Percentiles rank a stretch among this genome's conserved stretches.
These are phyloP conservation scores for Bambusicola thoracicus DNA, from an alignment of 2,113 vertebrate genomes.

Conservation along the genomic window DNA sequence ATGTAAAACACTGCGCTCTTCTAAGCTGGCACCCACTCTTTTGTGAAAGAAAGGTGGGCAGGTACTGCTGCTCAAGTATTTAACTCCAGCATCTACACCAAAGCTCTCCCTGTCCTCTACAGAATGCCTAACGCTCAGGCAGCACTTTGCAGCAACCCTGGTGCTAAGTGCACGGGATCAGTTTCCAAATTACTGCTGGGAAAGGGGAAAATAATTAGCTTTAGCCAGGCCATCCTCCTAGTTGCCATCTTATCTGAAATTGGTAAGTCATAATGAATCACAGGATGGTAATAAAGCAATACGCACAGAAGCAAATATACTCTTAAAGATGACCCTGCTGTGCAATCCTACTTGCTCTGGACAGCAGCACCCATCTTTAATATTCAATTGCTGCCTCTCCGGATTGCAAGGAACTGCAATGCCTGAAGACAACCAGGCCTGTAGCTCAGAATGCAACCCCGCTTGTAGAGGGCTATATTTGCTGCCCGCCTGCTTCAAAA, in stretches of 20 bases:
- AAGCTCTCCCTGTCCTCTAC: neutral
- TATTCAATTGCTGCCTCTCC: neutral
- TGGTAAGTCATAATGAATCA: neutral
- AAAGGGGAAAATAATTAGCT: slow-evolving; percentile 1
- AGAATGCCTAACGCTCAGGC: neutral
- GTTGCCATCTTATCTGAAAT: neutral
- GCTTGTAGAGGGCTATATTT: slow-evolving; percentile 48
- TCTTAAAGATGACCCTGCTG: neutral
- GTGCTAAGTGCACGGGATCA: neutral
- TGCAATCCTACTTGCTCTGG: neutral
- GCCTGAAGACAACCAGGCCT: neutral
- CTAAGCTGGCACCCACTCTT: neutral
- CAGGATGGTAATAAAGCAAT: neutral
- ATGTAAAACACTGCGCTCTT: neutral
- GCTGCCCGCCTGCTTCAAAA: slow-evolving; percentile 48
- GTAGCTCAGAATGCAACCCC: neutral
- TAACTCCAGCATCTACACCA: neutral
- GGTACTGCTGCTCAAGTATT: neutral
- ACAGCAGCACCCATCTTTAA: neutral
- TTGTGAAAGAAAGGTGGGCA: neutral
- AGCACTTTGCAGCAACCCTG: neutral
- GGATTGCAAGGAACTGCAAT: neutral
- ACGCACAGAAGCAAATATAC: neutral
- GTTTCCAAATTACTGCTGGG: neutral
- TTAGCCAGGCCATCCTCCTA: neutral